phyloP scores from a whole-genome alignment of 1,140 invertebrate genomes.

The Potamilus streckersoni region DNA sequence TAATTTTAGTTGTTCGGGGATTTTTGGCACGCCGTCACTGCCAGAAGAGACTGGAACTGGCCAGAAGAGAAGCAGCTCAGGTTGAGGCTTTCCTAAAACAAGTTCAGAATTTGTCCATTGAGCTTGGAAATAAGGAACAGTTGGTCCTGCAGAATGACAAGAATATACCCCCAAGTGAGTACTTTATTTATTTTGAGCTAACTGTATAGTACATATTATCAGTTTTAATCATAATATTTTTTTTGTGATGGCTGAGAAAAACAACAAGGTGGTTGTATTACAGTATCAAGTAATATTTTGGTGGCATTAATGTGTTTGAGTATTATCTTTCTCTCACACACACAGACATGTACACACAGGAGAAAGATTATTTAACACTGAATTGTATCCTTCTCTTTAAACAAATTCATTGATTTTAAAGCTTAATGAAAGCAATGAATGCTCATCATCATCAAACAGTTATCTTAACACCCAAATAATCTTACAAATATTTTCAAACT shows the following conservation, averaged over 20 bases:
- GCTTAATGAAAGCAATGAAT: no score
- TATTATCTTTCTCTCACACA: no score
- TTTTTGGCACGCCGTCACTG: slow-evolving; percentile 47
- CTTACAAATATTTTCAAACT: no score
- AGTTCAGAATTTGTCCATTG: slow-evolving; percentile 32
- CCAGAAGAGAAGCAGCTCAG: slow-evolving; percentile 36
- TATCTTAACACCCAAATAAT: no score
- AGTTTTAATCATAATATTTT: not conserved
- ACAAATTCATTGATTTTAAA: no score
- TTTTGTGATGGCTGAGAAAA: not conserved
- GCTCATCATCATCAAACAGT: no score
- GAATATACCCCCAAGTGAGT: slow-evolving; percentile 35
- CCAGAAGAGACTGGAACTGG: slow-evolving; percentile 25
- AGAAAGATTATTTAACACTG: no score
- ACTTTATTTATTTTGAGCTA: not conserved
- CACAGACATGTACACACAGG: no score
- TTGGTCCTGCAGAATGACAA: slow-evolving; percentile 27
- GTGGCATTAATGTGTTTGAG: no score
- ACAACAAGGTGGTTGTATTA: not conserved
- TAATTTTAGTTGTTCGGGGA: slow-evolving; percentile 45
- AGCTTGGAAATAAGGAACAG: slow-evolving; percentile 30
- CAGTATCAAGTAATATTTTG: not conserved
- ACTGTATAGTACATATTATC: not conserved
- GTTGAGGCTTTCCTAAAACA: slow-evolving; percentile 34
- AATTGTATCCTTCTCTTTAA: no score